Base-by-base conservation (phyloP, 2,888 invertebrate species). In the Caenorhabditis sp. region DNA sequence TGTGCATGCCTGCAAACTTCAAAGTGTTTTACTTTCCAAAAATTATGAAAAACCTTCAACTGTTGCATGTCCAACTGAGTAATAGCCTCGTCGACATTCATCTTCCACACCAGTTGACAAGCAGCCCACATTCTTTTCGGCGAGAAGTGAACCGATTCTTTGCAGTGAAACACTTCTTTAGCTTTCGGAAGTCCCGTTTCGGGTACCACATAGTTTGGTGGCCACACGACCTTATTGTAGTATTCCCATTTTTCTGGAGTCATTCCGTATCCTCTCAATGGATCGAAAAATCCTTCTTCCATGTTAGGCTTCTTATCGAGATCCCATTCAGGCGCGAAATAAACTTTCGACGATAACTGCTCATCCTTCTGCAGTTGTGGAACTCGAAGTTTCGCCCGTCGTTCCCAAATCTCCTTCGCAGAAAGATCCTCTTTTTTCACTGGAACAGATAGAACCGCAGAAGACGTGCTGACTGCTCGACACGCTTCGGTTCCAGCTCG, bases 231-330 rank as follows among this genome's bases (percentile, higher is more conserved):
- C 83, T 91, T 91, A 80, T 91, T 91, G 82, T 91, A 90, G 80
- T 91, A 90, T 66, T 91, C 91, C 91, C 91, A 91, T 80, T 91
- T 91, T 63, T 91, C 91, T 2, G 91, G 91, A n/a, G 91, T 91
- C 86, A 89, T 88, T 28, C 89, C 89, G 81, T 89, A 90, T 58
- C 84, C 84, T 41, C 85, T 86, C 72, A 89, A 38, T 8, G 91
- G 90, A 76, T 86, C 72, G 5, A 85, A 77, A 44, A 82, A 84
- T n/a, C 86, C 87, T 61, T 90, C 89, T n/a, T 87, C 89, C n/a
- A 70, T 49, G 58, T 88, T 86, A 8, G 88, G 79, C 49, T 86
- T 85, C 75, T 89, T 86, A 31, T 89, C 86, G 49, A 91, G 72
- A 58, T 87, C 82, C 91, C 91, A 91, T 80, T 91, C 91, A 10